Evolutionary conservation across 2,113 vertebrate species (phyloP).

Genomic region (Patagioenas fasciata): DNA sequence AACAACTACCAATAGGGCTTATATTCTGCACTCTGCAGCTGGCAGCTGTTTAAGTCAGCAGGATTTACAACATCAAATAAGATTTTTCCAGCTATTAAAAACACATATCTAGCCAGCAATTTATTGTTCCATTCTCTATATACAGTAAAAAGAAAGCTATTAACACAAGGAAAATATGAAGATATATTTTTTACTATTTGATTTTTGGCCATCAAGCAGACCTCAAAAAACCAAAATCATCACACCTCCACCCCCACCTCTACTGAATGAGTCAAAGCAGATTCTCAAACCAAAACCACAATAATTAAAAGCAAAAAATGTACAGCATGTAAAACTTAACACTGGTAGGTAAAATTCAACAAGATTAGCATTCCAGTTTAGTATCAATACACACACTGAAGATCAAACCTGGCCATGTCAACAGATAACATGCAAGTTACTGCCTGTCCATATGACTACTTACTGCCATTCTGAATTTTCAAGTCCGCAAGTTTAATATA

Average conservation of each 20-base stretch:
- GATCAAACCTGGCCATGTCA: not conserved
- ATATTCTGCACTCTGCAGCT: not conserved
- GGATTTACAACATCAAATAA: not conserved
- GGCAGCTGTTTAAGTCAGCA: not conserved
- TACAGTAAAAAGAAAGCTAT: not conserved
- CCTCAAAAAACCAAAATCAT: not conserved
- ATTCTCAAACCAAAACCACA: not conserved
- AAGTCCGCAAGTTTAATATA: not conserved
- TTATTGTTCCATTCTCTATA: not conserved
- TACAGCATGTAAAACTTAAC: not conserved
- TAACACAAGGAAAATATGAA: not conserved
- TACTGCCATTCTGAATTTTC: not conserved
- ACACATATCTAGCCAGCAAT: accelerated
- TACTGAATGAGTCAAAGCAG: not conserved
- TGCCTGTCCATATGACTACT: not conserved
- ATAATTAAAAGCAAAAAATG: not conserved
- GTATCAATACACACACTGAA: not conserved
- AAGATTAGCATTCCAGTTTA: not conserved
- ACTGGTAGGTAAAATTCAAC: not conserved
- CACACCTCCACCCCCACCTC: not conserved
- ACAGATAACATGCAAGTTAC: not conserved
- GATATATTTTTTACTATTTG: not conserved
- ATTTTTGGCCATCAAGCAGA: not conserved
- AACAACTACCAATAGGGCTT: not conserved
- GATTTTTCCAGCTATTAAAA: not conserved